These are phyloP conservation scores for Clitarchus hookeri DNA, from an alignment of 2,888 invertebrate species.

Conservation along the genomic window DNA sequence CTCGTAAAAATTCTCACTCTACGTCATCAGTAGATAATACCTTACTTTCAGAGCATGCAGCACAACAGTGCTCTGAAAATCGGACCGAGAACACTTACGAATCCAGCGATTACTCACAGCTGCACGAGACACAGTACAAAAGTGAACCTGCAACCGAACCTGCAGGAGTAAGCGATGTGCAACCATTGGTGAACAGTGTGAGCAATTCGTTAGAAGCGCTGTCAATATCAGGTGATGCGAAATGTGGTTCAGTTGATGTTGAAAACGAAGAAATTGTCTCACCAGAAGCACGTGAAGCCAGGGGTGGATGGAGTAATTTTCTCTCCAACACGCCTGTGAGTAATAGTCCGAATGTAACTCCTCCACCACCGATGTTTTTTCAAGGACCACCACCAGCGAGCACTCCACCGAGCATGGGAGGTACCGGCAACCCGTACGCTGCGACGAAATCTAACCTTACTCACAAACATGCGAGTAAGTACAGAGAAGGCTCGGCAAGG, in stretches of 20 bases:
- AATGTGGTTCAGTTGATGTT: constrained; percentile 40
- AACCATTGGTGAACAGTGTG: not conserved
- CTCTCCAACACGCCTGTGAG: not conserved
- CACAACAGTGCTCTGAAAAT: not conserved
- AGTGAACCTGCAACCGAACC: not conserved
- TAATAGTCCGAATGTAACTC: constrained; percentile 48
- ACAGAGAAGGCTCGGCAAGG: not conserved
- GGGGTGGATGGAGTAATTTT: constrained; percentile 40
- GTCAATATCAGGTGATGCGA: not conserved
- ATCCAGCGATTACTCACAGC: not conserved
- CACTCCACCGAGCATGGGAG: constrained; percentile 57
- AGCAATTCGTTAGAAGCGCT: constrained; percentile 7
- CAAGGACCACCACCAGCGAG: constrained; percentile 51
- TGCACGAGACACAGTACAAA: not conserved
- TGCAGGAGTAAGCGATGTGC: not conserved
- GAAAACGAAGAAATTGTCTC: constrained; percentile 51
- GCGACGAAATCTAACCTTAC: not conserved
- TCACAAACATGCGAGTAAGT: constrained; percentile 17
- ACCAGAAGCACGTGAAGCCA: constrained; percentile 44
- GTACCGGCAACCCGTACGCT: not conserved
- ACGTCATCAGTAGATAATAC: not conserved
- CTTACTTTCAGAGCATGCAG: not conserved
- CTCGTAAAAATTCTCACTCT: not conserved
- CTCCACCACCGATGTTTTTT: constrained; percentile 48
- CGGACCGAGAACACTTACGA: not conserved